A percentile compares a stretch with the other conserved stretches of the same genome.
These are phyloP conservation scores for Lophura nycthemera DNA, from an alignment of 2,113 vertebrate genomes.

Conservation along the genomic window DNA sequence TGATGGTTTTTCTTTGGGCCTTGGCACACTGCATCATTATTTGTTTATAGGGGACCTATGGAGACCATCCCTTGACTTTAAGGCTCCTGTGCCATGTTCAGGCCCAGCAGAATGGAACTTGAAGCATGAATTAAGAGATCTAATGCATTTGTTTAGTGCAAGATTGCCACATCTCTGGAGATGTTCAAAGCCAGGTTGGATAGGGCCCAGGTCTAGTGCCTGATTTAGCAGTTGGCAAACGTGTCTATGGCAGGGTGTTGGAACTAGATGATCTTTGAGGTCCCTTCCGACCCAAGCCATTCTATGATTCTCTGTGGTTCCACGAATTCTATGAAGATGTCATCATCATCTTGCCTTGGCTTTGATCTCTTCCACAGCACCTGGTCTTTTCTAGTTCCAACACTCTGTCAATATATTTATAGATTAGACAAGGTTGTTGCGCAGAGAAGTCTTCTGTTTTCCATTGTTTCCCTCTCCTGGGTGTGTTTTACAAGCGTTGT, in stretches of 20 bases:
- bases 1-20: not conserved
- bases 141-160: not conserved
- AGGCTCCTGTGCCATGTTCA: not conserved
- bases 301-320: too few relatives aligned
- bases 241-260: too few relatives aligned
- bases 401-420: not conserved
- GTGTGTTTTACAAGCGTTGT: not conserved
- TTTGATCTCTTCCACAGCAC: not conserved
- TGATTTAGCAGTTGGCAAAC: too few relatives aligned
- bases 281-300: too few relatives aligned
- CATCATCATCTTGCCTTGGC: rapidly evolving
- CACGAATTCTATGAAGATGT: not conserved
- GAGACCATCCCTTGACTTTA: not conserved
- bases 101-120: not conserved
- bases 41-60: not conserved
- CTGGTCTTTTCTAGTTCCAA: not conserved
- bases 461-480: not conserved
- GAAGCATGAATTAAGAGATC: not conserved
- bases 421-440: not conserved
- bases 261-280: too few relatives aligned
- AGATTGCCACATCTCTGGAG: not conserved
- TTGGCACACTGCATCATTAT: rapidly evolving
- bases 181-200: too few relatives aligned
- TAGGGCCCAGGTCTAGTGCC: too few relatives aligned
- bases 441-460: not conserved